Percentiles rank a stretch among this genome's conserved stretches.
Conservation (phyloP, 2,888 invertebrate species). For the Synanthedon myopaeformis region DNA sequence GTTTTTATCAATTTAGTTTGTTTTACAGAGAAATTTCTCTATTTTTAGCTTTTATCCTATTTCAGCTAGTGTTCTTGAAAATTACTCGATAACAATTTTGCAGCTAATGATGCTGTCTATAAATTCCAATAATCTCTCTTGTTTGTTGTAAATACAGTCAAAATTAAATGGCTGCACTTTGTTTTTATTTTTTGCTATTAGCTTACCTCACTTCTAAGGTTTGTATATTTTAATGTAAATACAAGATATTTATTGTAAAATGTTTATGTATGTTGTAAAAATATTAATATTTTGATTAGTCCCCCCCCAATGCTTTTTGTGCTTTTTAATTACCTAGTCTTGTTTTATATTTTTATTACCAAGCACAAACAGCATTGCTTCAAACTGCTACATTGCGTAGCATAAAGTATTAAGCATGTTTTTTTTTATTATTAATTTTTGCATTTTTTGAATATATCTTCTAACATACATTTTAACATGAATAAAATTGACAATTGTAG, state of each 20-base stretch:
- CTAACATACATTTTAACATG: too few species aligned
- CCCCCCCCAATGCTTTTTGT: slow-evolving; percentile 15
- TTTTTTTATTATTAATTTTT: too few species aligned
- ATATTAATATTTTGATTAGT: slow-evolving; percentile 3
- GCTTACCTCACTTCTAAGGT: slow-evolving; percentile 16
- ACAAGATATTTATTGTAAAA: not conserved
- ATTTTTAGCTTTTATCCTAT: too few species aligned
- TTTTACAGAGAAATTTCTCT: too few species aligned
- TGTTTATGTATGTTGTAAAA: slow-evolving; percentile 1
- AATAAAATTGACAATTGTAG: too few species aligned
- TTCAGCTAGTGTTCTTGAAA: too few species aligned
- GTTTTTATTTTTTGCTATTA: slow-evolving; percentile 15
- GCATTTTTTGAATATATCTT: too few species aligned
- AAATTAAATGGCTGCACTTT: slow-evolving; percentile 15
- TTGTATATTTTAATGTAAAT: not conserved
- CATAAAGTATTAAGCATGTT: too few species aligned
- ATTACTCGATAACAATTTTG: not conserved
- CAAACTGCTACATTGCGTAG: not conserved
- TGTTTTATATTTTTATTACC: slow-evolving; percentile 1
- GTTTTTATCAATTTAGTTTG: too few species aligned
- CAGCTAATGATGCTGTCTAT: too few species aligned
- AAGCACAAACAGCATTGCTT: slow-evolving; percentile 18
- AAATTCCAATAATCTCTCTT: not conserved
- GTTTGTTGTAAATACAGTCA: not conserved
- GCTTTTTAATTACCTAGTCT: slow-evolving; percentile 6